phyloP scores from a whole-genome alignment of 2,888 invertebrate species.

The Cantharis lateralis region DNA sequence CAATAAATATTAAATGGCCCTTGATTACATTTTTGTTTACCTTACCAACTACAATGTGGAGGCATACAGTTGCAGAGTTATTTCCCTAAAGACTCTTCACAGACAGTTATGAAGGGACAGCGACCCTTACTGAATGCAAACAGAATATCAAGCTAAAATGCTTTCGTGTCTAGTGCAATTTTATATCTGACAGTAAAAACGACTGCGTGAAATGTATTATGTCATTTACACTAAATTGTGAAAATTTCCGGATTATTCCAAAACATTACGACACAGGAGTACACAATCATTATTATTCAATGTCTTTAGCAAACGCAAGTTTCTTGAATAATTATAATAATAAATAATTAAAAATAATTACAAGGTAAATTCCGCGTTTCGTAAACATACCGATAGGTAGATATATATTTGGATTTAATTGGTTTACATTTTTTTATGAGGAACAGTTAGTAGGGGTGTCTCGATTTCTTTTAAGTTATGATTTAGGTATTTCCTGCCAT shows the following conservation, averaged over 20 bases:
- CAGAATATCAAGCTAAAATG: slow-evolving; percentile 15
- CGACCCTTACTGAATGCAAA: slow-evolving; percentile 23
- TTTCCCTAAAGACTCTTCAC: slow-evolving; percentile 27
- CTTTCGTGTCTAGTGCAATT: slow-evolving; percentile 9
- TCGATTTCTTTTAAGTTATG: slow-evolving; percentile 1
- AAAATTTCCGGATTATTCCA: neutral
- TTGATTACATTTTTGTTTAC: slow-evolving; percentile 36
- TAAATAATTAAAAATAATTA: neutral
- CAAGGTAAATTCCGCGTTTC: too few relatives aligned
- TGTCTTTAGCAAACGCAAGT: neutral
- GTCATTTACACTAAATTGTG: neutral
- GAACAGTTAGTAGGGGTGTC: neutral
- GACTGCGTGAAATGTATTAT: neutral
- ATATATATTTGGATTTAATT: neutral
- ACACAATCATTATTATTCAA: neutral
- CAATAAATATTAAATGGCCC: slow-evolving; percentile 36
- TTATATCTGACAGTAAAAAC: neutral
- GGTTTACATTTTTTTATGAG: neutral
- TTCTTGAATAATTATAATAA: neutral
- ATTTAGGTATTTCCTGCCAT: slow-evolving; percentile 13
- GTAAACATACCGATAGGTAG: neutral
- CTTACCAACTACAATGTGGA: slow-evolving; percentile 31
- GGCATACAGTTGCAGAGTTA: slow-evolving; percentile 11
- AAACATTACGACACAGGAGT: neutral
- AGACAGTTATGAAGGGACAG: slow-evolving; percentile 22